Conservation (phyloP, 2,797 vertebrate genomes). For the Dendrocincla tyrannina region DNA sequence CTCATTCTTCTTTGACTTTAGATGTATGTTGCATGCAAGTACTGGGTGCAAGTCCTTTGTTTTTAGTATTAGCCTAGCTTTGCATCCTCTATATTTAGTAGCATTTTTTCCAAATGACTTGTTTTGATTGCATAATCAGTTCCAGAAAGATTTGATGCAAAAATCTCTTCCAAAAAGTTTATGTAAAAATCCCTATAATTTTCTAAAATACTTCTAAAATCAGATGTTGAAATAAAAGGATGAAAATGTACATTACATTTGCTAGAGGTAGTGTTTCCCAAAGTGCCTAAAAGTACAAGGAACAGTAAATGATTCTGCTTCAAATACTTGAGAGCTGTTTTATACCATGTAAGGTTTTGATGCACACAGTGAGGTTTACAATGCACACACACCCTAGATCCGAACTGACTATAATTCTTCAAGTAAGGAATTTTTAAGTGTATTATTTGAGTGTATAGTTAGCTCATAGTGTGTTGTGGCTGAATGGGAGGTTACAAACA, state of each 20-base stretch:
- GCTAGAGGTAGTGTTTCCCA: neutral
- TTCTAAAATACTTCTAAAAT: neutral
- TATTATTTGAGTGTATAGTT: neutral
- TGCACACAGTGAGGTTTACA: neutral
- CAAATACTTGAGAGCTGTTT: neutral
- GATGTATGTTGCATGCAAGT: rapidly evolving
- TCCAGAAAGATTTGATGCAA: neutral
- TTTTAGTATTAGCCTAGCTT: neutral
- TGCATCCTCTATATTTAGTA: neutral
- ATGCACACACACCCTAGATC: neutral
- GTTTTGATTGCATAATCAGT: neutral
- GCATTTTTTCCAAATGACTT: neutral
- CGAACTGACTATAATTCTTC: neutral
- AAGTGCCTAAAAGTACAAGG: neutral
- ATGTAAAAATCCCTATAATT: neutral
- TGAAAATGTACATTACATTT: neutral
- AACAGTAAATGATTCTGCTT: neutral
- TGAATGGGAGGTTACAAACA: neutral
- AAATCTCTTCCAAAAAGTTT: neutral
- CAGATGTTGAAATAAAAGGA: neutral
- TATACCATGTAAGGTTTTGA: neutral
- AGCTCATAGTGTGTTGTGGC: neutral
- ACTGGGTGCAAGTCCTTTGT: rapidly evolving
- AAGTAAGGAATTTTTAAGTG: neutral
- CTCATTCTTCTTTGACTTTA: neutral